phyloP scores from a whole-genome alignment of 92 coral and sea anemone genomes.

The Plumapathes pennacea region DNA sequence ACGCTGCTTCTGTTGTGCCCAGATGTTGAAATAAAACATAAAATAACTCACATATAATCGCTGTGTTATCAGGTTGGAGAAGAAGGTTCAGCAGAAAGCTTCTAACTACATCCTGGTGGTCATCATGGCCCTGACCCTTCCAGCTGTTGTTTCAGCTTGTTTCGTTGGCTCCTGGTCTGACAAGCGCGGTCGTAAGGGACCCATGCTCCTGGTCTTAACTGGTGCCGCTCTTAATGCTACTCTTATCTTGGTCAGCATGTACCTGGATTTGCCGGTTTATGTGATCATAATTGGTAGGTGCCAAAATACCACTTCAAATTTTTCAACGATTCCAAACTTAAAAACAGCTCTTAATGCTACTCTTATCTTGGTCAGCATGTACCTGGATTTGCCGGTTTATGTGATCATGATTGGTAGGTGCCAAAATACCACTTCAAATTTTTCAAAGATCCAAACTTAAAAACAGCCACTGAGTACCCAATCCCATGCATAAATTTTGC shows the following conservation, averaged over 20 bases:
- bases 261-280: constrained; percentile 67
- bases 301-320: too few species aligned
- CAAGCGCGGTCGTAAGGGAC: constrained; percentile 78
- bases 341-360: constrained; percentile 55
- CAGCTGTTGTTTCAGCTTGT: constrained; percentile 75
- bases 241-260: constrained; percentile 54
- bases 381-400: constrained; percentile 67
- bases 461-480: too few species aligned
- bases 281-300: constrained; percentile 79
- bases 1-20: too few species aligned
- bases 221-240: constrained; percentile 65
- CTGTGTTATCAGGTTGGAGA: constrained; percentile 42
- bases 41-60: neutral
- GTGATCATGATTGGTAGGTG: constrained; percentile 80
- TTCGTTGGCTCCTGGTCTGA: constrained; percentile 88
- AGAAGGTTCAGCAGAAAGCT: constrained; percentile 62
- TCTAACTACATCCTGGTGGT: constrained; percentile 66
- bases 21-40: neutral
- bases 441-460: too few species aligned
- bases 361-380: constrained; percentile 54
- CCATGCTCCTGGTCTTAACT: constrained; percentile 57
- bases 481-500: too few species aligned
- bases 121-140: constrained; percentile 72
- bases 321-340: too few species aligned
- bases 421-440: too few species aligned